Conservation (phyloP, 2,113 vertebrate species). For the Anguilla rostrata region DNA sequence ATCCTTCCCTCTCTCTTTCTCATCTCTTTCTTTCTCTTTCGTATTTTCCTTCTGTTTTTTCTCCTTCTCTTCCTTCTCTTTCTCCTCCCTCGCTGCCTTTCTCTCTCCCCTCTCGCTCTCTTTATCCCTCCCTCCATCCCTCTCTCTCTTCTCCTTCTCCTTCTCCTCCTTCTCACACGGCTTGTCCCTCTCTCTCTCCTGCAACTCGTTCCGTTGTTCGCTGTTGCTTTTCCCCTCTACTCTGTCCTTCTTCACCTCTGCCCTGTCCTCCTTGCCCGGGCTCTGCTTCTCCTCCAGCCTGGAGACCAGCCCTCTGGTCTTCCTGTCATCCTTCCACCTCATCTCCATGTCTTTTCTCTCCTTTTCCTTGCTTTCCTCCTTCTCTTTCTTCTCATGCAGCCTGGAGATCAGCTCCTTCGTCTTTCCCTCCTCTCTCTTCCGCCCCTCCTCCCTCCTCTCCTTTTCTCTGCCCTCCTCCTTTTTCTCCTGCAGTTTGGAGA, state of each 20-base stretch:
- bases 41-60: constrained; percentile 24
- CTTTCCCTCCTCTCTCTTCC: constrained; percentile 44
- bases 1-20: constrained; percentile 24
- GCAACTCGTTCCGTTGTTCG: constrained; percentile 29
- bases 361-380: constrained; percentile 42
- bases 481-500: constrained; percentile 68
- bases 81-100: constrained; percentile 44
- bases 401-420: constrained; percentile 60
- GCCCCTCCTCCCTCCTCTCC: constrained; percentile 57
- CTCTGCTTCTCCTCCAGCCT: constrained; percentile 20
- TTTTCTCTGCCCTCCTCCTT: constrained; percentile 59
- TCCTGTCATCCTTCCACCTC: constrained; percentile 20
- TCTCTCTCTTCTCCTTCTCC: constrained; percentile 51
- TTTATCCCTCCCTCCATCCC: background rate
- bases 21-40: constrained; percentile 19
- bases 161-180: constrained; percentile 49
- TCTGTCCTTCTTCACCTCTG: constrained; percentile 52
- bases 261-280: constrained; percentile 47
- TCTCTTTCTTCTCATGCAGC: constrained; percentile 64
- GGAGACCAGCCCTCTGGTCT: constrained; percentile 25
- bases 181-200: too few species aligned
- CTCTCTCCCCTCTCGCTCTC: constrained; percentile 54
- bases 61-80: constrained; percentile 48
- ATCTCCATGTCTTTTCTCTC: constrained; percentile 52
- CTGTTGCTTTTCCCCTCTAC: background rate